A percentile compares a stretch with the other conserved stretches of the same genome.
These are phyloP conservation scores for Tricholaema leucomelas DNA, from an alignment of 2,113 vertebrate genomes.

Conservation along the genomic window DNA sequence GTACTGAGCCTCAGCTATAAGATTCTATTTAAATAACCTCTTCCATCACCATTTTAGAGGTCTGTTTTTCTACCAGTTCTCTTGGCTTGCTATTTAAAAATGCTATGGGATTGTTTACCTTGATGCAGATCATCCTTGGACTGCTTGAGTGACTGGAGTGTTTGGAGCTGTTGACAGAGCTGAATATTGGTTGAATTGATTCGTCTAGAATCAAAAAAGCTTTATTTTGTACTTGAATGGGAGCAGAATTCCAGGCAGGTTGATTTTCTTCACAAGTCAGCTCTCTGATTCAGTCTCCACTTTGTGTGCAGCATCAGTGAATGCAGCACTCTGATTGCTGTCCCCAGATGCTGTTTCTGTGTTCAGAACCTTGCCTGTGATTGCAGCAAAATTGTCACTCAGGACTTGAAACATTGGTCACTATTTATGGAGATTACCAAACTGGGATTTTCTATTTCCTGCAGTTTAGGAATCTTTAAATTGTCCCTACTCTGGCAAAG, in stretches of 20 bases:
- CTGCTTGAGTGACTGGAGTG: neutral
- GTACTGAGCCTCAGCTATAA: neutral
- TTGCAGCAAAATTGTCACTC: neutral
- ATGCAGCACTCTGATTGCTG: neutral
- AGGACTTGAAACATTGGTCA: neutral
- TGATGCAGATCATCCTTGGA: neutral
- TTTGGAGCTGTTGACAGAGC: neutral
- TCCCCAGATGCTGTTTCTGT: neutral
- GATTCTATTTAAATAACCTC: neutral
- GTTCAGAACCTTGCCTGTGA: neutral
- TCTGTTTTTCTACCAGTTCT: neutral
- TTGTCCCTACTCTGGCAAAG: neutral
- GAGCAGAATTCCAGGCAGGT: neutral
- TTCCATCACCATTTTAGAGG: neutral
- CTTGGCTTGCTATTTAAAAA: neutral
- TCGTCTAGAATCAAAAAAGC: neutral
- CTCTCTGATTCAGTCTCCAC: neutral
- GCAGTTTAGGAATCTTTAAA: no score
- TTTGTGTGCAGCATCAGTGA: neutral
- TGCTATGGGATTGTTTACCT: neutral
- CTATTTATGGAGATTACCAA: neutral
- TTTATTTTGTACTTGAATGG: neutral
- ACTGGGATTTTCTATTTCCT: neutral
- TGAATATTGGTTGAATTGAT: neutral
- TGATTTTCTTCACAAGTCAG: neutral